These are phyloP conservation scores for Xiphophorus birchmanni DNA, from an alignment of 2,797 vertebrate genomes.

Conservation along the genomic window DNA sequence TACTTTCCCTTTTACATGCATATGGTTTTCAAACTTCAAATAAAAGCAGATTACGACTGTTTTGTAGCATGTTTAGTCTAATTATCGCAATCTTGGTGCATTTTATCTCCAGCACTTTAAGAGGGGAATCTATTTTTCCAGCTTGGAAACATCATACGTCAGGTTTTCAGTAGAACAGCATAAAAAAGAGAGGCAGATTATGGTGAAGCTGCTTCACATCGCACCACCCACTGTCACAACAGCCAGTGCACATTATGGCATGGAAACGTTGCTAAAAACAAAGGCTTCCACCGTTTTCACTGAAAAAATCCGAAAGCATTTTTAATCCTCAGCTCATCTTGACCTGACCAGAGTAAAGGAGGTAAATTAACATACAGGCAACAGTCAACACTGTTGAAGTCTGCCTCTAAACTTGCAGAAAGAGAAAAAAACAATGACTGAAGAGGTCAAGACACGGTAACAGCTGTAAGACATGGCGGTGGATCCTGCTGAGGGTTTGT, in stretches of 20 bases:
- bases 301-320: not conserved
- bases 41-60: slow-evolving; percentile 20
- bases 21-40: slow-evolving; percentile 12
- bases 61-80: slow-evolving; percentile 45
- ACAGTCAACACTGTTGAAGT: too few relatives aligned
- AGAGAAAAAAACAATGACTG: not conserved
- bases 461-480: not conserved
- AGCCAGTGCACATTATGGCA: not conserved
- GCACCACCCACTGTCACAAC: not conserved
- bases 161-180: not conserved
- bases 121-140: not conserved
- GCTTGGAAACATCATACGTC: not conserved
- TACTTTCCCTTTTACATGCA: slow-evolving; percentile 41
- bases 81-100: slow-evolving; percentile 33
- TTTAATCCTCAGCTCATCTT: not conserved
- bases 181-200: not conserved
- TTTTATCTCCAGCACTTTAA: not conserved
- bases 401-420: too few relatives aligned
- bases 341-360: not conserved
- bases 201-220: not conserved
- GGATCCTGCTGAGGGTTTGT: not conserved
- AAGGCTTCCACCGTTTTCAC: not conserved
- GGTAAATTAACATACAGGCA: too few relatives aligned
- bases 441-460: not conserved
- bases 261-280: too few relatives aligned